These are phyloP conservation scores for Saimiri boliviensis DNA, from an alignment of 2,113 vertebrate species.

Conservation along the genomic window DNA sequence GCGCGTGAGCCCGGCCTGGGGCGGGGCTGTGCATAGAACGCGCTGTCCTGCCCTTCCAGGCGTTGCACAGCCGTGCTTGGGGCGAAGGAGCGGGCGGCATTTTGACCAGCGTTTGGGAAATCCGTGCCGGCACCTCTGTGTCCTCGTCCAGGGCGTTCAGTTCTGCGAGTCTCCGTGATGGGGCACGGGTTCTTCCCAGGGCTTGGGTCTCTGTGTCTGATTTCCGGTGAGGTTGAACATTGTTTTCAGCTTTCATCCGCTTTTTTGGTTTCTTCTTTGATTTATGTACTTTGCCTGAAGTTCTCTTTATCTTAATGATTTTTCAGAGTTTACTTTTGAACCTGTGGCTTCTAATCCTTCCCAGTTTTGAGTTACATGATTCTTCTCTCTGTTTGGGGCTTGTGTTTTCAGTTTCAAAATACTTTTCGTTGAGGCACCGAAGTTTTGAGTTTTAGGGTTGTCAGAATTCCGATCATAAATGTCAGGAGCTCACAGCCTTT, in stretches of 20 bases:
- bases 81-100: background rate
- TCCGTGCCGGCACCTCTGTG: rapidly evolving
- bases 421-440: background rate
- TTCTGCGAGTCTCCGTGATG: rapidly evolving
- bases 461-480: rapidly evolving
- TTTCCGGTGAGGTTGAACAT: rapidly evolving
- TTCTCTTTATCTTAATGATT: background rate
- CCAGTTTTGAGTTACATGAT: rapidly evolving
- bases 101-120: background rate
- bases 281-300: no score
- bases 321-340: background rate
- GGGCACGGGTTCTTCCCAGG: rapidly evolving
- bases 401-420: rapidly evolving
- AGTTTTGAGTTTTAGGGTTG: no score
- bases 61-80: background rate
- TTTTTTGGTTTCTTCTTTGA: no score
- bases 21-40: rapidly evolving
- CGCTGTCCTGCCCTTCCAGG: background rate
- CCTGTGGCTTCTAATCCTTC: rapidly evolving
- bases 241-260: background rate
- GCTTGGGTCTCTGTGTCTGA: rapidly evolving
- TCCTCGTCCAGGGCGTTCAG: rapidly evolving
- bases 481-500: rapidly evolving
- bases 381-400: background rate
- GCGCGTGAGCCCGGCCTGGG: background rate